Evolutionary conservation across 2,888 invertebrate genomes (phyloP), one percentile per base, ranked within the genome.

Genomic region (Pogonocherus hispidulus): DNA sequence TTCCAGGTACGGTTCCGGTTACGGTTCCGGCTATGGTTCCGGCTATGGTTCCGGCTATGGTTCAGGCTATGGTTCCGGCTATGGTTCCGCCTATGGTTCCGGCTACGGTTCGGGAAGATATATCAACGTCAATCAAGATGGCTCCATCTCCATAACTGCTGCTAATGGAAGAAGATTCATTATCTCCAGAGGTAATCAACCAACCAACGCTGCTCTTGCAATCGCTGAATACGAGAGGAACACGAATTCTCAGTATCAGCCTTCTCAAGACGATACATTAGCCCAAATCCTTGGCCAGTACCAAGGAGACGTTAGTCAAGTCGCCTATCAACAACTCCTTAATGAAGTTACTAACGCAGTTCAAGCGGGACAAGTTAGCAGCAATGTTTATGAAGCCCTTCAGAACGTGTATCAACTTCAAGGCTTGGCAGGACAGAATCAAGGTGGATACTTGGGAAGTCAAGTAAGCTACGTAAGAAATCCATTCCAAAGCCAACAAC

Each of bases 91-190:
- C 9, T 27, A 27, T 8, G 27, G 27, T 4, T 27, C 4, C 27
- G 27, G 27, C 27, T 27, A 4, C 8, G 27, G 27, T 11, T 41
- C 41, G 8, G 73, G 41, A 41, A n/a, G 69, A 49, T 67, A 57
- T 27, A 66, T 78, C 18, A 56, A 63, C 35, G 60, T 78, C 55
- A 66, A 69, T 63, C 73, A 76, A n/a, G 78, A 78, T 63, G 77
- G 77, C 11, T 77, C 70, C 47, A 75, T 79, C 55, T 46, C 72
- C n/a, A 73, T 79, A 46, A 66, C 57, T 9, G 67, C 55, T 3
- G 64, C 64, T 8, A 59, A 59, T 46, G 78, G 78, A 9, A 77
- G 67, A 23, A 71, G 67, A 19, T 66, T 78, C 11, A 59, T 67
- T n/a, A 76, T 79, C 35, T 52, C 70, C 32, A 74, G 74, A 37